Conservation (phyloP, 2,797 vertebrate species). For the Aplochiton taeniatus region DNA sequence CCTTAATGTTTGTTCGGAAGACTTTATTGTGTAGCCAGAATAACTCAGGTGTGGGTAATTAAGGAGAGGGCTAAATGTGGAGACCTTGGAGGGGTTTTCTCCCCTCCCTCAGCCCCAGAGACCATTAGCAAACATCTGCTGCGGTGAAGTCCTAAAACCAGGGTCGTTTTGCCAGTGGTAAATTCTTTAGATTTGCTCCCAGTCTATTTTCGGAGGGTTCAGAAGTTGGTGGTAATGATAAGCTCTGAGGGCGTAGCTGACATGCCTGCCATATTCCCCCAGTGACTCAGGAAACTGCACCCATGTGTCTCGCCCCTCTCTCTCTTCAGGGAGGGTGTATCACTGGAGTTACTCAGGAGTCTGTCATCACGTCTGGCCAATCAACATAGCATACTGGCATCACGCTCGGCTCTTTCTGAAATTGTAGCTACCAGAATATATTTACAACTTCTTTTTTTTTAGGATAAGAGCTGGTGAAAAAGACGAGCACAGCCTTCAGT, state of each 20-base stretch:
- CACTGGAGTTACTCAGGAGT: constrained; percentile 32
- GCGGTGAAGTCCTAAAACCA: constrained; percentile 35
- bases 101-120: constrained; percentile 40
- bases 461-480: no score
- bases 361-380: constrained; percentile 55
- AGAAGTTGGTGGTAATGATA: constrained; percentile 65
- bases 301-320: constrained; percentile 16
- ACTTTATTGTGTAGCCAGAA: constrained; percentile 25
- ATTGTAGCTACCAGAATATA: background rate
- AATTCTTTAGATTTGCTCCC: constrained; percentile 60
- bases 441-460: no score
- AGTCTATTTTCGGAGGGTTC: constrained; percentile 67
- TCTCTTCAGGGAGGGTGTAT: constrained; percentile 43
- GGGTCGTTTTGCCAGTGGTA: constrained; percentile 24
- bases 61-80: constrained; percentile 47
- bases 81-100: constrained; percentile 41
- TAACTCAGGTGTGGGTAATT: constrained; percentile 22
- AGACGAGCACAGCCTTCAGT: no score
- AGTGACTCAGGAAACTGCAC: constrained; percentile 56
- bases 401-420: constrained; percentile 39
- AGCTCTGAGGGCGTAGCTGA: constrained; percentile 61
- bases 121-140: constrained; percentile 65
- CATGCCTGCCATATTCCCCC: constrained; percentile 61
- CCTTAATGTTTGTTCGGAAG: constrained; percentile 32
- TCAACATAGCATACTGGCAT: constrained; percentile 38